phyloP scores from a whole-genome alignment of 2,797 vertebrate species.

The Bovichtus diacanthus region DNA sequence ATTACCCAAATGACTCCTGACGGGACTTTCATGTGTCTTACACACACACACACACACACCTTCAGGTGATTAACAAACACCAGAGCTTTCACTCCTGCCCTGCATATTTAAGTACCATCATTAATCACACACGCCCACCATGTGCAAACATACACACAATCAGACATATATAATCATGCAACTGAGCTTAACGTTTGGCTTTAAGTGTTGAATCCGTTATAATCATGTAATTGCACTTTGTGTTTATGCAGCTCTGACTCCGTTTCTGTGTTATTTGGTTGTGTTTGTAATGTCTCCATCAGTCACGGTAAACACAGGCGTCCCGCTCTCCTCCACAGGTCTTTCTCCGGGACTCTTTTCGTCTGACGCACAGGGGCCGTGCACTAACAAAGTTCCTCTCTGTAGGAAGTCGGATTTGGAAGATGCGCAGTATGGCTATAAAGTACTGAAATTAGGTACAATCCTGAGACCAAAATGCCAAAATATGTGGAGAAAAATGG shows the following conservation, averaged over 20 bases:
- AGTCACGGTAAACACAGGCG: not conserved
- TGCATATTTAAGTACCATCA: constrained; percentile 42
- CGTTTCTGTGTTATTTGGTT: not conserved
- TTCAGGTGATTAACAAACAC: constrained; percentile 51
- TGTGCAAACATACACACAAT: constrained; percentile 21
- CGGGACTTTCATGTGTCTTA: constrained; percentile 43
- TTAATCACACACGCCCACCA: constrained; percentile 48
- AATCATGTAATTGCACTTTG: not conserved
- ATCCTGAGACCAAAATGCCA: no score
- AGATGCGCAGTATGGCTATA: no score
- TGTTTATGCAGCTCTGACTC: constrained; percentile 29
- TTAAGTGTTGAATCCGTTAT: constrained; percentile 8
- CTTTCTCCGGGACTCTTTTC: no score
- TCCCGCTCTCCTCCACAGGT: no score
- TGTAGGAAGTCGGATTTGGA: no score
- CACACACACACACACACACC: constrained; percentile 8
- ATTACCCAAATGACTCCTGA: constrained; percentile 41
- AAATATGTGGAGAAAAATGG: no score
- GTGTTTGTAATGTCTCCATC: not conserved
- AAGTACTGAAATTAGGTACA: no score
- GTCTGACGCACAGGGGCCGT: no score
- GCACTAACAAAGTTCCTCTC: no score
- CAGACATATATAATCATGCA: constrained; percentile 3
- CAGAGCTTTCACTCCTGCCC: constrained; percentile 13
- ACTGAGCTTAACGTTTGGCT: constrained; percentile 7